Conservation (phyloP, 2,113 vertebrate genomes). For the Sphyrna mokarran region DNA sequence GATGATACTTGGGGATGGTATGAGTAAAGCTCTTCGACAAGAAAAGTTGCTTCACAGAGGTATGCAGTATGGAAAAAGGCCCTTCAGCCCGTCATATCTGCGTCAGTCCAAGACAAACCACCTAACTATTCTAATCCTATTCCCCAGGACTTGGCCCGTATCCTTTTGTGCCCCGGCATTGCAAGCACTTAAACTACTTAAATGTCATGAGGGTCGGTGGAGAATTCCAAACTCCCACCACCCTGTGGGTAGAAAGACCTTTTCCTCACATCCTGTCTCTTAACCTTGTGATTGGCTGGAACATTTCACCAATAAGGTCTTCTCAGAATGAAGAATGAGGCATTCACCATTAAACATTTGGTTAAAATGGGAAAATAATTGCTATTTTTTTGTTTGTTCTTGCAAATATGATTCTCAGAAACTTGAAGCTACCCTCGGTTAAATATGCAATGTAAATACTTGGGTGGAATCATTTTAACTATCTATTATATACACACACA, state of each 20-base stretch:
- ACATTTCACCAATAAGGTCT: not conserved
- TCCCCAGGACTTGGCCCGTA: too few relatives aligned
- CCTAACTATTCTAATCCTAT: too few relatives aligned
- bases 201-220: too few relatives aligned
- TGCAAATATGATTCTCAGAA: not conserved
- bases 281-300: not conserved
- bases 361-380: not conserved
- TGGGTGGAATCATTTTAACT: not conserved
- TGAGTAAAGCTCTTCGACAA: not conserved
- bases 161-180: too few relatives aligned
- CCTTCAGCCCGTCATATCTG: too few relatives aligned
- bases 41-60: not conserved
- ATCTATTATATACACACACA: not conserved
- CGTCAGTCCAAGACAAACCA: too few relatives aligned
- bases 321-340: not conserved
- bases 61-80: too few relatives aligned
- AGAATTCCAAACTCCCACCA: too few relatives aligned
- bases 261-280: too few relatives aligned
- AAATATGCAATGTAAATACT: not conserved
- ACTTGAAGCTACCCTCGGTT: not conserved
- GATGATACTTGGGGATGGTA: not conserved
- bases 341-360: not conserved
- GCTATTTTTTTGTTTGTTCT: too few relatives aligned
- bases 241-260: too few relatives aligned
- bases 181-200: too few relatives aligned